Base-by-base conservation (phyloP, 2,797 vertebrate species). In the Ceyx erithaca region DNA sequence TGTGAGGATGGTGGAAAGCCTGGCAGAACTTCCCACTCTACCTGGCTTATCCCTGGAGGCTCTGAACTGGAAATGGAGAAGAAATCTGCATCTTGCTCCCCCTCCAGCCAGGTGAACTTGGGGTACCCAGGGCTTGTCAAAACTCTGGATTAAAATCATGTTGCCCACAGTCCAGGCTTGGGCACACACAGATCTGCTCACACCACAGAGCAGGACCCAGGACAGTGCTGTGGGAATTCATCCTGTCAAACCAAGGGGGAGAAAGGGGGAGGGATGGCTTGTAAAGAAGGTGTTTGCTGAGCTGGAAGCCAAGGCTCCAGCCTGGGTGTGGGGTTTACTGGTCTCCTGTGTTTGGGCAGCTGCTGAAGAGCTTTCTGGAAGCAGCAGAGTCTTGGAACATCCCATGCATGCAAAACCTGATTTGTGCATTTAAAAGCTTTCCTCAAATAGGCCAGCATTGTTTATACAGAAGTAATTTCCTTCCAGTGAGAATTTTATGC, bases 21-120 rank as follows among this genome's bases (percentile, higher is more conserved):
- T 78, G 72, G 55, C 57, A 80, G 33, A 64, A 87, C 19, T 41
- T 19, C 22, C 43, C n/a, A 4, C 25, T 51, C 71, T 51, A 28
- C 9, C 37, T 76, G 28, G 51, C 20, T 87, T 83, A 61, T 14
- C 46, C 17, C 58, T 41, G 43, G 9, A 68, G 7, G 30, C 68
- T 89, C 61, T 72, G 43, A 91, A 25, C 28, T 70, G 67, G 73
- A 81, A 88, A 80, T 28, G 7, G 14, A 72, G 37, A 87, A 78
- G 15, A 72, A 62, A 30, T 16, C 17, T 57, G 31, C 61, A 72
- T 67, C 79, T 30, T 90, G 2, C 51, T 81, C 73, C 16, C 5
- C 7, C 5, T 33, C 31, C 25, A 68, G 30, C 28, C 35, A 91
- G 37, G 18, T 40, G 31, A 76, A 63, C 5, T 21, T 28, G 22